Percentiles rank a stretch among this genome's conserved stretches.
These are phyloP conservation scores for Dermolepida albohirtum DNA, from an alignment of 2,888 invertebrate genomes.

Conservation along the genomic window DNA sequence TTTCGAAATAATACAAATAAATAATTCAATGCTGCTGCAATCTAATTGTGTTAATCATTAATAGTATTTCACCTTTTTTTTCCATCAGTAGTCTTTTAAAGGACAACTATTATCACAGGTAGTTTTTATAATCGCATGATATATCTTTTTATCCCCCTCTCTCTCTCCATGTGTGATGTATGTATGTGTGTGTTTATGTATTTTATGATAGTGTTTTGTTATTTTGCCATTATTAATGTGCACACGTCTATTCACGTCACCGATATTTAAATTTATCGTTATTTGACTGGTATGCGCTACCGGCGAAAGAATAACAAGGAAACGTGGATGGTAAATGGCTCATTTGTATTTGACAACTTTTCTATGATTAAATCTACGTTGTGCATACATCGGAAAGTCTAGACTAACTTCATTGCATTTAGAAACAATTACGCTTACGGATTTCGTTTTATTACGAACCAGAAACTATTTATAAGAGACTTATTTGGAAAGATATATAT, in stretches of 20 bases:
- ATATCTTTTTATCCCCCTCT: conserved; percentile 14
- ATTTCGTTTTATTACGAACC: conserved; percentile 2
- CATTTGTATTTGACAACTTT: conserved; percentile 28
- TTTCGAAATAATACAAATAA: too few species aligned
- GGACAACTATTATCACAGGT: too few species aligned
- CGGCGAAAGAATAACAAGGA: conserved; percentile 11
- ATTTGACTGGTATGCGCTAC: conserved; percentile 19
- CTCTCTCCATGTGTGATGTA: too few species aligned
- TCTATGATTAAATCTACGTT: conserved; percentile 20
- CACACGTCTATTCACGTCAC: conserved; percentile 24
- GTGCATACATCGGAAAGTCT: neutral
- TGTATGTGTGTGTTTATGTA: conserved; percentile 4
- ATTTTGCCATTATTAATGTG: conserved; percentile 30
- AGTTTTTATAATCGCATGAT: conserved; percentile 18
- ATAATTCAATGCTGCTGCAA: too few species aligned
- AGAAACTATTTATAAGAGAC: too few species aligned
- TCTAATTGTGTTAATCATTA: too few species aligned
- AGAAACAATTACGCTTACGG: conserved; percentile 10
- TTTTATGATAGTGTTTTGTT: conserved; percentile 31
- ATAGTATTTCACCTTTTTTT: too few species aligned
- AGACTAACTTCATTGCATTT: conserved; percentile 20
- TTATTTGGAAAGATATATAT: too few species aligned
- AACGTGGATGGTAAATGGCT: conserved; percentile 22
- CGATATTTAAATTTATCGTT: conserved; percentile 31
- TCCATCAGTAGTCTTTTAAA: too few species aligned